Conservation (phyloP, 2,797 vertebrate species). For the Lepilemur ruficaudatus region DNA sequence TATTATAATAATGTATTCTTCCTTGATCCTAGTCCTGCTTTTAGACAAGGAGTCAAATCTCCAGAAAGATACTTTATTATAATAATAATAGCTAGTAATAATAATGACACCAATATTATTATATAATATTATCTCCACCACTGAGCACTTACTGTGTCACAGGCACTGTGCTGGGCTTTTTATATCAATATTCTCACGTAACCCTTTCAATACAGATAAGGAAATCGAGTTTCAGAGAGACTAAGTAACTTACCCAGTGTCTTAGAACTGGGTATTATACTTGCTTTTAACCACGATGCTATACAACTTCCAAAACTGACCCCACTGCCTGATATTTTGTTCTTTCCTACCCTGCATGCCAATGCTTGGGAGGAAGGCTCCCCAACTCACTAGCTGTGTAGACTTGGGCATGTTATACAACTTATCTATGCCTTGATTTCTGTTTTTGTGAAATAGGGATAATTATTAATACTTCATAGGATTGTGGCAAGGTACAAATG, state of each 20-base stretch:
- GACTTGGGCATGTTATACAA: not conserved
- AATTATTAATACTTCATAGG: not conserved
- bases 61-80: not conserved
- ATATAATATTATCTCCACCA: not conserved
- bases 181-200: not conserved
- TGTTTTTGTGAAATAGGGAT: not conserved
- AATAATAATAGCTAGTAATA: not conserved
- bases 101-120: not conserved
- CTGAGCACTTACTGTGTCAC: not conserved
- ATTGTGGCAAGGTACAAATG: not conserved
- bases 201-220: not conserved
- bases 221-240: not conserved
- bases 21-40: not conserved
- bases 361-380: not conserved
- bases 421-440: not conserved
- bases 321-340: not conserved
- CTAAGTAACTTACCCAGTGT: no score
- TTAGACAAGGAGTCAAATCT: not conserved
- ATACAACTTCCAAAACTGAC: not conserved
- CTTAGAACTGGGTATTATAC: not conserved
- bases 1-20: not conserved
- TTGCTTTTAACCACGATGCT: not conserved
- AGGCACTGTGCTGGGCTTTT: not conserved
- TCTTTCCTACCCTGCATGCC: not conserved
- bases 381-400: not conserved